Evolutionary conservation across 1,140 invertebrate genomes (phyloP).

Genomic region (Drosophila ogumai): DNA sequence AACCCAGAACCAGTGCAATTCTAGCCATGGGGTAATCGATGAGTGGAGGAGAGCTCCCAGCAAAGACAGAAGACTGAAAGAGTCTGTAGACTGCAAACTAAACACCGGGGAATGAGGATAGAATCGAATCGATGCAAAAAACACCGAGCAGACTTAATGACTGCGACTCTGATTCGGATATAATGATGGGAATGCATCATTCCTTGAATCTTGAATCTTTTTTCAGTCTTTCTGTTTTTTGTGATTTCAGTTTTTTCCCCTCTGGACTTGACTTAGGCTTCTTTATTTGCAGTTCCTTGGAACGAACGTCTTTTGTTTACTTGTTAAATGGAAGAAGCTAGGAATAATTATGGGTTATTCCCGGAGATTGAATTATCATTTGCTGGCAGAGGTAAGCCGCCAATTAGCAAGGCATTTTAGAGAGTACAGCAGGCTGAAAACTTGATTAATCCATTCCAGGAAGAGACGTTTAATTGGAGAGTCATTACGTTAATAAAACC

Average conservation of each 20-base stretch:
- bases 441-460: slow-evolving; percentile 11
- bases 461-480: background rate
- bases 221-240: slow-evolving; percentile 4
- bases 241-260: background rate
- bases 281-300: slow-evolving; percentile 21
- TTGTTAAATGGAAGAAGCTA: slow-evolving; percentile 37
- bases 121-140: slow-evolving; percentile 42
- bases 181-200: slow-evolving; percentile 57
- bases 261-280: slow-evolving; percentile 4
- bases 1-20: slow-evolving; percentile 30
- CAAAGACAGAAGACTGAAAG: slow-evolving; percentile 11
- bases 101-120: slow-evolving; percentile 9
- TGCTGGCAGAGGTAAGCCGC: slow-evolving; percentile 25
- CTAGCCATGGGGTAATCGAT: slow-evolving; percentile 51
- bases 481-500: background rate
- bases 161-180: slow-evolving; percentile 43
- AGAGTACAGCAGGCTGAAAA: slow-evolving; percentile 5
- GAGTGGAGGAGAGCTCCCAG: slow-evolving; percentile 29
- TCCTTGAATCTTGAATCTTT: slow-evolving; percentile 6
- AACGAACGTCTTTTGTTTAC: slow-evolving; percentile 35
- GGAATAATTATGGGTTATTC: slow-evolving; percentile 31
- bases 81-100: slow-evolving; percentile 1
- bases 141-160: slow-evolving; percentile 52
- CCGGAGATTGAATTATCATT: slow-evolving; percentile 44
- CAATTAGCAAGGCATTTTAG: slow-evolving; percentile 41